These are phyloP conservation scores for Acromyrmex echinatior DNA, from an alignment of 1,140 invertebrate genomes.

Conservation along the genomic window DNA sequence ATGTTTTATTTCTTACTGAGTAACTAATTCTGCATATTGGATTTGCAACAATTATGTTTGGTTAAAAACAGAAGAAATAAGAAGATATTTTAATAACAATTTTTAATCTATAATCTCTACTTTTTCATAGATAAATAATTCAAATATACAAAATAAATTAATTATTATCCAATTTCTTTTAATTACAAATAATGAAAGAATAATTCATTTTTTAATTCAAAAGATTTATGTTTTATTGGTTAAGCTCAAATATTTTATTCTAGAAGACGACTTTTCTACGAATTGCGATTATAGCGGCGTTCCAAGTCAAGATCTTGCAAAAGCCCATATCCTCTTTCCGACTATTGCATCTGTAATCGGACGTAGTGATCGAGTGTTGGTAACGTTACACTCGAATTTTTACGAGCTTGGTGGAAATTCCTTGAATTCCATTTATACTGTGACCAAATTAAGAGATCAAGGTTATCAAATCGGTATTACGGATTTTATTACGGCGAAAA, in stretches of 20 bases:
- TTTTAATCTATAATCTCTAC: not conserved
- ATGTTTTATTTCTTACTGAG: not conserved
- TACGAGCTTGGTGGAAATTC: slow-evolving; percentile 95
- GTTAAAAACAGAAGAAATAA: not conserved
- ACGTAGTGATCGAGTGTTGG: slow-evolving; percentile 87
- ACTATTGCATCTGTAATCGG: slow-evolving; percentile 91
- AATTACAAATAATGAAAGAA: not conserved
- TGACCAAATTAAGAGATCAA: slow-evolving; percentile 91
- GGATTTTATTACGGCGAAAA: slow-evolving; percentile 92
- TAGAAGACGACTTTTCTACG: slow-evolving; percentile 85
- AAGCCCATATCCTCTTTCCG: slow-evolving; percentile 90
- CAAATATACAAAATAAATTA: not conserved
- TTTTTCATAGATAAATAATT: not conserved
- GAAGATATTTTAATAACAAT: not conserved
- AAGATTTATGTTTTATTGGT: not conserved
- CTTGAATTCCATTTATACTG: slow-evolving; percentile 93
- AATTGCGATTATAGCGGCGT: slow-evolving; percentile 90
- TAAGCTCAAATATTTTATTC: slow-evolving; percentile 37
- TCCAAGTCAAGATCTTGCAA: slow-evolving; percentile 87
- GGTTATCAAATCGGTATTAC: slow-evolving; percentile 93
- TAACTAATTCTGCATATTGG: not conserved
- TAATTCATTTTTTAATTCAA: not conserved
- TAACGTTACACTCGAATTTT: slow-evolving; percentile 91
- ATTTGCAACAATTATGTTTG: not conserved
- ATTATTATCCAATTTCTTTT: not conserved